Percentiles rank a stretch among this genome's conserved stretches.
These are phyloP conservation scores for Phyllostomus discolor DNA, from an alignment of 2,113 vertebrate genomes.

Conservation along the genomic window DNA sequence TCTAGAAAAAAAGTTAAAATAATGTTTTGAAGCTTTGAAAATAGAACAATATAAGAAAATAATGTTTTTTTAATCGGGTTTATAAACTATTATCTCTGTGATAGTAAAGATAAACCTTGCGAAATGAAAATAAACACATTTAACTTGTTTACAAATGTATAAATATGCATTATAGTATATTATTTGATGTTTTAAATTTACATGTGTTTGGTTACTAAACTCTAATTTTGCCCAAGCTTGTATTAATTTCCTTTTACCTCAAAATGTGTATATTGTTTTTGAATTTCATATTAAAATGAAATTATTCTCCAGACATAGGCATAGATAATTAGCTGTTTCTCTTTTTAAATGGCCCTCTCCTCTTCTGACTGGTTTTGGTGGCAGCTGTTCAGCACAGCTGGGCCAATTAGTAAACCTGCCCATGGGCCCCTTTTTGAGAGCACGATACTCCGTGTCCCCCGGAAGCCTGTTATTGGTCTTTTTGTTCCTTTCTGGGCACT, in stretches of 20 bases:
- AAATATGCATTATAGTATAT: not conserved
- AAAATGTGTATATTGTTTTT: not conserved
- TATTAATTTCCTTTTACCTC: not conserved
- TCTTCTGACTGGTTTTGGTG: not conserved
- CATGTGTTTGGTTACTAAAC: not conserved
- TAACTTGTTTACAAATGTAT: not conserved
- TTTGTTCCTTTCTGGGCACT: not conserved
- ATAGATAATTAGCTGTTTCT: not conserved
- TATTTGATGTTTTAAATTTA: not conserved
- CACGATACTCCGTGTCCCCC: not conserved
- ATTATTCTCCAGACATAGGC: not conserved
- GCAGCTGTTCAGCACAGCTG: not conserved
- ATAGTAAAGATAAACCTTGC: not conserved
- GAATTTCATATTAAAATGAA: not conserved
- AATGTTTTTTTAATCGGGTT: not conserved
- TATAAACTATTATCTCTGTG: not conserved
- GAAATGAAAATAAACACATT: not conserved
- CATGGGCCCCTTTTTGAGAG: accelerated
- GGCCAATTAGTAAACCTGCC: not conserved
- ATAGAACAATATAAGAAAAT: not conserved
- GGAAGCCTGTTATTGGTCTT: not conserved
- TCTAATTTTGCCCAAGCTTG: not conserved
- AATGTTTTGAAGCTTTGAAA: not conserved
- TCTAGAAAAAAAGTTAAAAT: not conserved
- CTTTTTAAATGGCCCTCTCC: not conserved